Evolutionary conservation across 2,888 invertebrate genomes (phyloP).

Genomic region (Epistrophe grossulariae): DNA sequence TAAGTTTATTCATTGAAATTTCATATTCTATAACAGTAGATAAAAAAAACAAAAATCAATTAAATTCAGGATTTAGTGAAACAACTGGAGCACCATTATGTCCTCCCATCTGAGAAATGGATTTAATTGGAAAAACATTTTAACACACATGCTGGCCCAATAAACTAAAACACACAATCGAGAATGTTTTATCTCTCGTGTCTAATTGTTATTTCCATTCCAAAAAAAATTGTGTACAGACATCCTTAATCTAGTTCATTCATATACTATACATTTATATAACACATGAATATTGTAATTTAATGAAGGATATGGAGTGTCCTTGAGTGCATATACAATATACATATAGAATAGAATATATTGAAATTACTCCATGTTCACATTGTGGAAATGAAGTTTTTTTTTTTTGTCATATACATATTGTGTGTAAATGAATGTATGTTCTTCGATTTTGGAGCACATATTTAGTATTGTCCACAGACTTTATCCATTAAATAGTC

Average conservation of each 20-base stretch:
- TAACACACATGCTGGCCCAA: slow-evolving; percentile 5
- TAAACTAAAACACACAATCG: not conserved
- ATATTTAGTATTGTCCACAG: too few species aligned
- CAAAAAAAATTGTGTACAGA: not conserved
- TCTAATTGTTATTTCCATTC: slow-evolving; percentile 1
- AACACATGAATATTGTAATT: not conserved
- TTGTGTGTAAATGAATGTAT: not conserved
- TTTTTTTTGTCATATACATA: not conserved
- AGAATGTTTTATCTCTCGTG: not conserved
- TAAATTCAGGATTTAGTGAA: slow-evolving; percentile 3
- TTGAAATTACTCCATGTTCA: not conserved
- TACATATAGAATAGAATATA: not conserved
- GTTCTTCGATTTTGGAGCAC: too few species aligned
- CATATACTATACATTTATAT: too few species aligned
- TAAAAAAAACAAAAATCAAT: not conserved
- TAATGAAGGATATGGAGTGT: not conserved
- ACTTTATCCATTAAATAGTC: too few species aligned
- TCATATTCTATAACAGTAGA: not conserved
- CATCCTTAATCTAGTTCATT: slow-evolving; percentile 16
- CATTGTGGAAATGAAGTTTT: not conserved
- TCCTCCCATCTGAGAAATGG: not conserved
- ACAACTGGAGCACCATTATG: not conserved
- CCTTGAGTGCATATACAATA: not conserved
- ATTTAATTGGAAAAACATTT: slow-evolving; percentile 16
- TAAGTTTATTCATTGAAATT: not conserved